Base-by-base conservation (phyloP, 2,888 invertebrate species). In the Chalcosyrphus nemorum region DNA sequence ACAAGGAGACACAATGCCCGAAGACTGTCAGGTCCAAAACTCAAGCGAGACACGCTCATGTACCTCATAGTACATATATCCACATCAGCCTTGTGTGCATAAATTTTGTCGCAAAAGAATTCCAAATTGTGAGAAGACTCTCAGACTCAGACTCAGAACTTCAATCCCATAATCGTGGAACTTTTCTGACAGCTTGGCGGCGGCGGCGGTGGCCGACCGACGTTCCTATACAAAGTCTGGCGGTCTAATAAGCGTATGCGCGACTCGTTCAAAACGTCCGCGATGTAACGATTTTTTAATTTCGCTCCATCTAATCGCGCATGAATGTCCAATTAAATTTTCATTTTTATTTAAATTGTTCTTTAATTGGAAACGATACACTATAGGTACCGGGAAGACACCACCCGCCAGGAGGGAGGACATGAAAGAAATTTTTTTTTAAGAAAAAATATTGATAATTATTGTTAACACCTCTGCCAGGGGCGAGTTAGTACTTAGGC, bases 251-350 rank as follows among this genome's bases (percentile, higher is more conserved):
- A 84, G 47, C 68, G 84, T 84, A 84, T 84, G 84, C 84, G 80
- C 80, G 70, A 70, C 84, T 84, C 84, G 84, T 84, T 35, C 80
- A 65, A 84, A 84, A 84, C 84, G 84, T 84, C 80, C 84, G 84
- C 84, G 47, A 65, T 84, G 80, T 80, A 84, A 84, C 80, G 84
- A 84, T 84, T 84, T 75, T 84, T 84, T 84, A 84, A 84, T 84
- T 84, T 84, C 84, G 84, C 84, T 84, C 84, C 80, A 74, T 80
- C 84, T 84, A 80, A 84, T 84, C 84, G 84, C 84, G 74, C 80
- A 84, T 84, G 84, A 84, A 78, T 84, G 84, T 84, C 80, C 74
- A 84, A 84, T 84, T 80, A 80, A 80, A 70, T 80, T 78, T 84
- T 78, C 50, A 78, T 74, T 78, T 84, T 84, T 80, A 75, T 80